These are phyloP conservation scores for Erebia aethiops DNA, from an alignment of 2,888 invertebrate genomes.

Conservation along the genomic window DNA sequence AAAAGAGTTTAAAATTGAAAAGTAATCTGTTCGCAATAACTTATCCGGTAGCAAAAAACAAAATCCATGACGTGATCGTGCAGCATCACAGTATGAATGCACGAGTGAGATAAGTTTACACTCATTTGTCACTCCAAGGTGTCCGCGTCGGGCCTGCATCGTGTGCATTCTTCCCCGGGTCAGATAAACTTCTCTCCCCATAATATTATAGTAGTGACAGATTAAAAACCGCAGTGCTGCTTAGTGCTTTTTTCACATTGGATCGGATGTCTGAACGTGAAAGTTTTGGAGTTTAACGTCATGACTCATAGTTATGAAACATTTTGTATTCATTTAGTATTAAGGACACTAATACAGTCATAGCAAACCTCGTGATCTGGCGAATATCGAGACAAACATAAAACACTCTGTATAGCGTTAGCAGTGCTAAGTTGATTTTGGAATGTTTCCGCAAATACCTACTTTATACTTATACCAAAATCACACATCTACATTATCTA, in stretches of 20 bases:
- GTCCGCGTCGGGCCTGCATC: slow-evolving; percentile 6
- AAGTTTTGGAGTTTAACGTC: neutral
- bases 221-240: slow-evolving; percentile 16
- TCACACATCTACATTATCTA: no score
- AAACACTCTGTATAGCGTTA: no score
- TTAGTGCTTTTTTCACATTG: neutral
- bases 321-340: no score
- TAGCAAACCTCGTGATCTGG: no score
- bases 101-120: slow-evolving; percentile 26
- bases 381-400: no score
- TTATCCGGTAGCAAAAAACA: slow-evolving; percentile 21
- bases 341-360: no score
- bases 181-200: slow-evolving; percentile 15
- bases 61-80: slow-evolving; percentile 7
- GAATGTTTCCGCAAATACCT: no score
- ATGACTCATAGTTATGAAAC: no score
- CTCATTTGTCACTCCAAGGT: slow-evolving; percentile 24
- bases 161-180: slow-evolving; percentile 21
- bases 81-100: slow-evolving; percentile 23
- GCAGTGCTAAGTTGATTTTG: no score
- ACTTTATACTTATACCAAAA: no score
- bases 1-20: neutral
- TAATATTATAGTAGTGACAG: slow-evolving; percentile 11
- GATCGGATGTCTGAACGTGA: neutral
- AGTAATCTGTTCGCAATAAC: slow-evolving; percentile 8